A percentile compares a stretch with the other conserved stretches of the same genome.
Evolutionary conservation across 2,113 vertebrate genomes (phyloP).

Genomic region (Gopherus flavomarginatus): DNA sequence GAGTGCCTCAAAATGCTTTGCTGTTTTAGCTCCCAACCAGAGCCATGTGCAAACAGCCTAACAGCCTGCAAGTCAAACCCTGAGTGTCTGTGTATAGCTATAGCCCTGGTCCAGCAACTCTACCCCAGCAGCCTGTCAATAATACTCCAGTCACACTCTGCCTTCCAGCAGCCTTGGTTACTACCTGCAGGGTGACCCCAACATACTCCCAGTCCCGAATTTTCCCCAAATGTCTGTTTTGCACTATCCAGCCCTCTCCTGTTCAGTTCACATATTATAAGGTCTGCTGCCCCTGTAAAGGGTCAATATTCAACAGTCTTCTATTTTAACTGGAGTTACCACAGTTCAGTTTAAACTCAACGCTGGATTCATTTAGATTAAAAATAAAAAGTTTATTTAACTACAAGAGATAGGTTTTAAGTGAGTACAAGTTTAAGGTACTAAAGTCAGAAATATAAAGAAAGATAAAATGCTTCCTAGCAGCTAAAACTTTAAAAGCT

Average conservation of each 20-base stretch:
- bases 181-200: no score
- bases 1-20: neutral
- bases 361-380: neutral
- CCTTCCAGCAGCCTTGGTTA: neutral
- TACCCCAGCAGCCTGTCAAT: neutral
- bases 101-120: neutral
- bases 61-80: neutral
- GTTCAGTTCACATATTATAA: neutral
- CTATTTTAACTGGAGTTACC: neutral
- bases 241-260: neutral
- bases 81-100: neutral
- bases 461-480: neutral
- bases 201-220: neutral
- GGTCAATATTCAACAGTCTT: neutral
- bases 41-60: neutral
- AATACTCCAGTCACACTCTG: neutral
- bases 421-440: neutral
- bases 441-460: neutral
- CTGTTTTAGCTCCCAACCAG: neutral
- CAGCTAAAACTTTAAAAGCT: neutral
- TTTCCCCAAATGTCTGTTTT: neutral
- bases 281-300: neutral
- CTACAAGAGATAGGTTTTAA: neutral
- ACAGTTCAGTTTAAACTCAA: neutral
- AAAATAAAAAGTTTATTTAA: neutral